phyloP scores from a whole-genome alignment of 1,140 invertebrate genomes.

The Pinna nobilis region DNA sequence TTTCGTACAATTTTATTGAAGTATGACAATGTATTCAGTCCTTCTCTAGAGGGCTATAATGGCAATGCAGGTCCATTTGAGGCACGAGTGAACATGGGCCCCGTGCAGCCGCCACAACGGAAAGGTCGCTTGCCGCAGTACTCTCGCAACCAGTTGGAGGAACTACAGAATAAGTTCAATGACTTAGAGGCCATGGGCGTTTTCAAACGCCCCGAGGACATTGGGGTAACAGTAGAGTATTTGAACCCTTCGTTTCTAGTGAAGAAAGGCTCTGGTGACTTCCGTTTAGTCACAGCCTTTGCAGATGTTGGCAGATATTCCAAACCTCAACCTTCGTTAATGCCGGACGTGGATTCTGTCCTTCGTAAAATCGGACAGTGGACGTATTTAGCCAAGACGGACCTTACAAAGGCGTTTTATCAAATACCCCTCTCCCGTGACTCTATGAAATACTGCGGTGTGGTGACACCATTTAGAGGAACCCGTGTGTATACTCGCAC shows the following conservation, averaged over 20 bases:
- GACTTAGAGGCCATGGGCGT: constrained; percentile 21
- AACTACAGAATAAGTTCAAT: constrained; percentile 37
- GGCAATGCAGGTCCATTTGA: constrained; percentile 8
- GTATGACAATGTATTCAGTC: constrained; percentile 16
- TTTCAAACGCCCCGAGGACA: too few species aligned
- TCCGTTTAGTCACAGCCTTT: constrained; percentile 31
- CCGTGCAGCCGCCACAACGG: constrained; percentile 39
- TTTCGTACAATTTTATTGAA: background rate
- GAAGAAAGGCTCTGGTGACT: constrained; percentile 24
- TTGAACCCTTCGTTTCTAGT: constrained; percentile 44
- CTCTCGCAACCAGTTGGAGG: constrained; percentile 5
- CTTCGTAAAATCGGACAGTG: constrained; percentile 30
- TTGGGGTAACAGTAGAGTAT: constrained; percentile 33
- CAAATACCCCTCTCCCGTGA: constrained; percentile 29
- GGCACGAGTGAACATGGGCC: constrained; percentile 32
- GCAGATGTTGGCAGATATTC: constrained; percentile 34
- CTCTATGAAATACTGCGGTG: constrained; percentile 38
- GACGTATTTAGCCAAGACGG: constrained; percentile 33
- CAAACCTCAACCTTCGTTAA: constrained; percentile 34
- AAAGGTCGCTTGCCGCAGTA: constrained; percentile 46
- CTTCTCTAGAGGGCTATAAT: constrained; percentile 26
- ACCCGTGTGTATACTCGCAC: constrained; percentile 35
- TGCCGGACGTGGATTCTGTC: constrained; percentile 38
- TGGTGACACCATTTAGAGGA: constrained; percentile 31
- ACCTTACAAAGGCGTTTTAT: constrained; percentile 39